These are phyloP conservation scores for Aythya baeri DNA, from an alignment of 2,113 vertebrate species.

Conservation along the genomic window DNA sequence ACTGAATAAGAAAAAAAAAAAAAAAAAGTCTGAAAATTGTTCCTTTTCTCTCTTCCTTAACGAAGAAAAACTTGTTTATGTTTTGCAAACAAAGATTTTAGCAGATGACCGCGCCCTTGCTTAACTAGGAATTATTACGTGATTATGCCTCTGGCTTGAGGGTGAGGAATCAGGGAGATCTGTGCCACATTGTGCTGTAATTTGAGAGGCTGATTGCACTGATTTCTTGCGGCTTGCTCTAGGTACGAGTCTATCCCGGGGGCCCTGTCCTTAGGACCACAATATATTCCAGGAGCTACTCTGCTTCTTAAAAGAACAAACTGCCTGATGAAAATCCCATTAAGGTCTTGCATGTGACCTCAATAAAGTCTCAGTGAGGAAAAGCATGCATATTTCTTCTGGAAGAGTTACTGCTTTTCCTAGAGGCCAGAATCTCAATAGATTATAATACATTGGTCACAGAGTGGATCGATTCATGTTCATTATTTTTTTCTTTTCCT, in stretches of 20 bases:
- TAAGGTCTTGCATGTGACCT: not conserved
- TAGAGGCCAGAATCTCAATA: not conserved
- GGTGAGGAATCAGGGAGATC: slow-evolving; percentile 13
- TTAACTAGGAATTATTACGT: not conserved
- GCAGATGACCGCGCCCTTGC: not conserved
- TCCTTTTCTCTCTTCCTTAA: not conserved
- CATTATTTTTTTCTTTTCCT: not conserved
- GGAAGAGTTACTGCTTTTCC: not conserved
- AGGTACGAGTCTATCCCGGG: not conserved
- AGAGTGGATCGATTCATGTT: not conserved
- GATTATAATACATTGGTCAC: not conserved
- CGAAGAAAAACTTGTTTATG: slow-evolving; percentile 19
- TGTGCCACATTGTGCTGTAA: not conserved
- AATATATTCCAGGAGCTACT: not conserved
- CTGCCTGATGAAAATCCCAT: not conserved
- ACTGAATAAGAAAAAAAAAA: not conserved
- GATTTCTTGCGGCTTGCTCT: not conserved
- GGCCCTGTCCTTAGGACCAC: not conserved
- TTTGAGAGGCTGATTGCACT: not conserved
- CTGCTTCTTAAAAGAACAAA: not conserved
- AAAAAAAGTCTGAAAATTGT: not conserved
- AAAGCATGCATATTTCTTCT: not conserved
- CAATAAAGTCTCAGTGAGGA: not conserved
- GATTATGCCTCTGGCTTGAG: not conserved
- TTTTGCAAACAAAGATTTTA: slow-evolving; percentile 28